Conservation (phyloP, 1,140 invertebrate genomes). For the Zaprionus capensis region DNA sequence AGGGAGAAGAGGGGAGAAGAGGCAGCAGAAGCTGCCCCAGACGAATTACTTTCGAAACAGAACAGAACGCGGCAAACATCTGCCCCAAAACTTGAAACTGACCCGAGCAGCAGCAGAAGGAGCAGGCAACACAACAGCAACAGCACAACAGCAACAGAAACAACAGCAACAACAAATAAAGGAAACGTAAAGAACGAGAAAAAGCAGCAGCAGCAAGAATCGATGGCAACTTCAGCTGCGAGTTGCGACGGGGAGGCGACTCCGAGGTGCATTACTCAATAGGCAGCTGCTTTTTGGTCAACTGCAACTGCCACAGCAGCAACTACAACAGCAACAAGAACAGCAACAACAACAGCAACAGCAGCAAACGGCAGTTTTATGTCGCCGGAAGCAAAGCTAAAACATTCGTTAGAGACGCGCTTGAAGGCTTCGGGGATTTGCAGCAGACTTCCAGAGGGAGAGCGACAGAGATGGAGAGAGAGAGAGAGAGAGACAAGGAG, state of each 20-base stretch:
- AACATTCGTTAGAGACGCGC: conserved; percentile 66
- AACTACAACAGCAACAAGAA: conserved; percentile 29
- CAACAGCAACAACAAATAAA: conserved; percentile 43
- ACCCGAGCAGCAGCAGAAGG: conserved; percentile 49
- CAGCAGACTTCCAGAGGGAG: not conserved
- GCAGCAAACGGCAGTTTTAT: conserved; percentile 74
- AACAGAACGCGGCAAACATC: conserved; percentile 57
- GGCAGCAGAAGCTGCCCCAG: conserved; percentile 47
- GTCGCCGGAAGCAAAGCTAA: conserved; percentile 75
- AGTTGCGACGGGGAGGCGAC: conserved; percentile 10
- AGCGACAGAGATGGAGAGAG: not conserved
- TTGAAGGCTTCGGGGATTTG: conserved; percentile 32
- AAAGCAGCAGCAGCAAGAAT: conserved; percentile 33
- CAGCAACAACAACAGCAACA: conserved; percentile 19
- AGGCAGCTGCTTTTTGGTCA: conserved; percentile 72
- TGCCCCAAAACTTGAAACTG: conserved; percentile 53
- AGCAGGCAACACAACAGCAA: conserved; percentile 22
- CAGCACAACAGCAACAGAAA: conserved; percentile 34
- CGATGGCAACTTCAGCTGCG: conserved; percentile 38
- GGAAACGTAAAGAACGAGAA: conserved; percentile 44
- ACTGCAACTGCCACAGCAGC: conserved; percentile 27
- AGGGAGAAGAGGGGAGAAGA: not conserved
- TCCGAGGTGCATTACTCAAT: conserved; percentile 71
- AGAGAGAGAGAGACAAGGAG: not conserved
- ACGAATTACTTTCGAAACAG: conserved; percentile 78